Base-by-base conservation (phyloP, 1,140 invertebrate species). In the Babylonia areolata region DNA sequence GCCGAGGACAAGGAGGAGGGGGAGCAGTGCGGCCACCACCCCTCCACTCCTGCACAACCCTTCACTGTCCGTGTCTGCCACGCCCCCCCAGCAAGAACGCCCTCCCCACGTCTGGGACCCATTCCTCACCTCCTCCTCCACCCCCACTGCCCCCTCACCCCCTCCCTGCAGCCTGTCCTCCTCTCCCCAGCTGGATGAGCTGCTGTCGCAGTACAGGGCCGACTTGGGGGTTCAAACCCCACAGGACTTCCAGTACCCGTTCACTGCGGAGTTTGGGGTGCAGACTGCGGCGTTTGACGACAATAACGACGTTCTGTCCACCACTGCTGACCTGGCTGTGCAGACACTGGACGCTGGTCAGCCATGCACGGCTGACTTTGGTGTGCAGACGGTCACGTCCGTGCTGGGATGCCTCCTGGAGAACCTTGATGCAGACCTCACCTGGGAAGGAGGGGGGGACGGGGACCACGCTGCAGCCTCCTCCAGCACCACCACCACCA, bases 201-300 rank as follows among this genome's bases (percentile, higher is more conserved):
- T 64, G 58, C 28, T 64, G 5, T 64, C 73, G 3, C 73, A 75
- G 3, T n/a, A n/a, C n/a, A n/a, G n/a, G n/a, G n/a, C n/a, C n/a
- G 82, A 84, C 1, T 33, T 84, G 3, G 82, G 82, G 1, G 82
- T 84, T 6, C 82, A 84, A 69, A 84, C 82, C 12, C 82, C 71
- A 33, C 64, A 75, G 15, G 82, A 73, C 40, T 84, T 84, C 69
- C 82, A 75, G 3, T 31, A 40, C 3, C 39, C 69, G 23, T 75
- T 64, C 64, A 84, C 82, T 17, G 64, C 82, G 6, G 82, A 84
- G 1, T 84, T 84, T 84, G 82, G 82, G 5, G 69, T 73, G 28
- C 82, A 84, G 64, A 84, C 82, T 31, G 28, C 31, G 46, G 78
- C n/a, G 28, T n/a, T n/a, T n/a, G n/a, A n/a, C n/a, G n/a, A n/a